Base-by-base conservation (phyloP, 37 sponge, comb jelly and placozoan species). In the Chondrosia reniformis region DNA sequence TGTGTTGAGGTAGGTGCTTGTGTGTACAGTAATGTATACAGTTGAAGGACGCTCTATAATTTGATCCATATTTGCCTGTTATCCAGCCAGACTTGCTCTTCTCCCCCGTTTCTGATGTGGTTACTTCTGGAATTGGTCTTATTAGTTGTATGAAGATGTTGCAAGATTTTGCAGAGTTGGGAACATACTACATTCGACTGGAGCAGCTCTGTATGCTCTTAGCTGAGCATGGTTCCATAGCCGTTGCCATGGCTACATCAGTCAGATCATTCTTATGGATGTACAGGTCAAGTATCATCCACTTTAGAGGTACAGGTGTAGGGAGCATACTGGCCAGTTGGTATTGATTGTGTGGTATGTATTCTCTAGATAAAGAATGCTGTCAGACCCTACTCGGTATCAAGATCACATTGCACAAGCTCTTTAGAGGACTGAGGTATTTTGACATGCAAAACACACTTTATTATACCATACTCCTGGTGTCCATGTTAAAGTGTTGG, bases 121-220 rank as follows among this genome's bases (percentile, higher is more conserved):
- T 27, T 37, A 12, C 28, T 42, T 71, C 73, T 22, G 91, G 91
- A 25, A n/a, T 66, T 3, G 64, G 86, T 22, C 59, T 80, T 17
- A 80, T 80, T 33, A 76, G 83, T 45, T 49, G 69, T 52, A 83
- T 83, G 0, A 73, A 76, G 7, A 84, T 82, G 19, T 56, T 49
- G 41, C 64, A 83, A 52, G 83, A 83, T 33, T 91, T 91, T 80
- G 66, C 80, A 5, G 74, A 71, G 45, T 17, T 22, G 76, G 61
- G 63, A 9, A 91, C 77, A 77, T 17, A 37, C 37, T 56, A 77
- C 77, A 24, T 36, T 39, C 43, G 43, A 9, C 37, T 77, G 77
- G 32, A 7, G 55, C 59, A 77, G 61, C 27, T 57, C 44, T 52
- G 17, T 56, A 25, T n/a, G 1, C 61, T 31, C 19, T 25, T 57